Base-by-base conservation (phyloP, 92 coral and sea anemone species). In the Epizoanthus fatuus region DNA sequence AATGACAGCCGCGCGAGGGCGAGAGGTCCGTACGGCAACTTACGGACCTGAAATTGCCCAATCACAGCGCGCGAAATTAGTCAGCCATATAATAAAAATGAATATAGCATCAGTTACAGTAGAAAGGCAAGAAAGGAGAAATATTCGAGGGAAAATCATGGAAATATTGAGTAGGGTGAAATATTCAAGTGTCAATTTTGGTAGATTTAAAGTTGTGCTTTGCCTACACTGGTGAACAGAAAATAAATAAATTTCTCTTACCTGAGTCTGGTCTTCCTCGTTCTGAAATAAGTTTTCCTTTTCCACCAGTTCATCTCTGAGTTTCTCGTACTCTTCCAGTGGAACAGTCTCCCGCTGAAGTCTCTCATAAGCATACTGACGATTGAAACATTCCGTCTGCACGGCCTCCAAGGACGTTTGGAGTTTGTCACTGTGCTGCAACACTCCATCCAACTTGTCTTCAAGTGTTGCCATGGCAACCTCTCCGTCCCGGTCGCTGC, bases 401-500 rank as follows among this genome's bases (percentile, higher is more conserved):
- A 84, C 91, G 10, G 84, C 81, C 6, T 56, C 49, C 69, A 92
- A 62, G 10, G 90, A 78, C 55, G 60, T 76, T 63, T 90, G 91
- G 44, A 94, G 84, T 47, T 76, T 94, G 25, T 86, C 91, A 53
- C 82, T 87, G 53, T 90, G 85, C 55, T 76, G 80, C 38, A 94
- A 60, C 55, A 94, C 67, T 9, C 75, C 54, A 32, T 94, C 94
- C 16, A 94, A 90, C 69, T 90, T 90, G 71, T 83, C 94, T 76
- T 92, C 96, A 2, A 90, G 86, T 44, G 98, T 92, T 56, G 57
- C 92, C 89, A 94, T 92, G 77, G 95, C 64, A 81, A 92, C 84
- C 65, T 25, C 13, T 3, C 52, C 64, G 19, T 47, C 71, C 3
- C 12, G 62, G 45, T 75, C 78, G 32, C 58, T 38, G 17, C 86